These are phyloP conservation scores for Venustoraphidia nigricollis DNA, from an alignment of 2,888 invertebrate genomes.

Conservation along the genomic window DNA sequence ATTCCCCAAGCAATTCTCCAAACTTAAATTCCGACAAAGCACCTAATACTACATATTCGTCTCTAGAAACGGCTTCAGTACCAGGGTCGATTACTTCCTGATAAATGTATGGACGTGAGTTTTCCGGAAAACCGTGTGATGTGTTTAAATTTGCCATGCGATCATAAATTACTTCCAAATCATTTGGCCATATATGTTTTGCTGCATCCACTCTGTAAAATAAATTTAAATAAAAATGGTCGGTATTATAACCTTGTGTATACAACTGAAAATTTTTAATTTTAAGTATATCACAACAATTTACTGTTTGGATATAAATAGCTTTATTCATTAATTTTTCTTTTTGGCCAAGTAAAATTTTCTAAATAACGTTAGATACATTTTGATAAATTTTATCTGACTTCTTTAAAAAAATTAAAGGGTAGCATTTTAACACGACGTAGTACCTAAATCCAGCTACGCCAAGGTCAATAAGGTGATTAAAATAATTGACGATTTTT, in stretches of 20 bases:
- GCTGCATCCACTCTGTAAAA: slow-evolving; percentile 29
- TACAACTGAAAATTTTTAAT: too few relatives aligned
- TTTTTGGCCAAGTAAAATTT: too few relatives aligned
- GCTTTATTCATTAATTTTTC: too few relatives aligned
- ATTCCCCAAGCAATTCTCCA: slow-evolving; percentile 35
- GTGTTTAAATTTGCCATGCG: slow-evolving; percentile 42
- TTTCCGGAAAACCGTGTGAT: slow-evolving; percentile 42
- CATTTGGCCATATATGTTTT: slow-evolving; percentile 37
- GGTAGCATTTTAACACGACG: too few relatives aligned
- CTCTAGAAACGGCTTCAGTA: slow-evolving; percentile 27
- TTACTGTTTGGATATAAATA: too few relatives aligned
- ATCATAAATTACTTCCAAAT: slow-evolving; percentile 33
- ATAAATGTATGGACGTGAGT: slow-evolving; percentile 49
- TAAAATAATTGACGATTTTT: slow-evolving; percentile 31
- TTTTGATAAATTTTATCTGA: too few relatives aligned
- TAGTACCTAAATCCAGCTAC: slow-evolving; percentile 35
- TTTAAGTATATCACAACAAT: too few relatives aligned
- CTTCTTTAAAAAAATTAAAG: too few relatives aligned
- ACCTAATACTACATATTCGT: slow-evolving; percentile 29
- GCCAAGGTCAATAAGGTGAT: slow-evolving; percentile 33
- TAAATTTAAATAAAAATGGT: too few relatives aligned
- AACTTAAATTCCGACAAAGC: slow-evolving; percentile 67
- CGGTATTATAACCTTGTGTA: too few relatives aligned
- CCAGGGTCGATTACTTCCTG: slow-evolving; percentile 62
- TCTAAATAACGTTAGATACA: too few relatives aligned